Base-by-base conservation (phyloP, 2,797 vertebrate genomes). In the Catamblyrhynchus diadema region DNA sequence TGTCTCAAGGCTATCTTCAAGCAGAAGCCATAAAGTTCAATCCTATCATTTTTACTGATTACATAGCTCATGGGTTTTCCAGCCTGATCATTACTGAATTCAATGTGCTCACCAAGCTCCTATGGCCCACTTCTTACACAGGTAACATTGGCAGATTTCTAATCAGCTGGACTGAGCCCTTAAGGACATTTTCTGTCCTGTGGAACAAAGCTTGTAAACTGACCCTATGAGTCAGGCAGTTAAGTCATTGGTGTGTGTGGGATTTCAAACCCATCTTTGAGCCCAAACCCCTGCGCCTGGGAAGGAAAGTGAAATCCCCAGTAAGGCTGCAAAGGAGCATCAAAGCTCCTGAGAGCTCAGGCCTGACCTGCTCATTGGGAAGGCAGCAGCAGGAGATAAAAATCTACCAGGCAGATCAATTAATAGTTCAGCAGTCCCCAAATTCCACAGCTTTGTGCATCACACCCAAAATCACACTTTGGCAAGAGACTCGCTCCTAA, bases 401-500 rank as follows among this genome's bases (percentile, higher is more conserved):
- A 54, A 27, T 54, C 48, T 32, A 21, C 17, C 15, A 60, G n/a
- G 9, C 12, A 79, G 11, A n/a, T 28, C 75, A 57, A 45, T 61
- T 20, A 75, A 33, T 15, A 56, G 21, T 71, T 57, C 22, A 66
- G 21, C 25, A 60, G 45, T 27, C 14, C 84, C 17, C 32, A 87
- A 13, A 66, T 73, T 42, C 53, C 41, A 86, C 8, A 56, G 12
- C 12, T 81, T 61, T 50, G 22, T 61, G 19, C 18, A 16, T 47
- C 37, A 61, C 81, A 71, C 20, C 5, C 17, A 44, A 83, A 86
- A 83, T 23, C 2, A 2, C 20, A 14, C 4, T 77, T 53, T n/a
- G 25, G 56, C 28, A 41, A 66, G 73, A 37, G 16, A 33, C 0
- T 1, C 0, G 2, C 4, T 62, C 5, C 39, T 28, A 60, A 44